Base-by-base conservation (phyloP, 2,113 vertebrate genomes). In the Psilopsiagon aurifrons region DNA sequence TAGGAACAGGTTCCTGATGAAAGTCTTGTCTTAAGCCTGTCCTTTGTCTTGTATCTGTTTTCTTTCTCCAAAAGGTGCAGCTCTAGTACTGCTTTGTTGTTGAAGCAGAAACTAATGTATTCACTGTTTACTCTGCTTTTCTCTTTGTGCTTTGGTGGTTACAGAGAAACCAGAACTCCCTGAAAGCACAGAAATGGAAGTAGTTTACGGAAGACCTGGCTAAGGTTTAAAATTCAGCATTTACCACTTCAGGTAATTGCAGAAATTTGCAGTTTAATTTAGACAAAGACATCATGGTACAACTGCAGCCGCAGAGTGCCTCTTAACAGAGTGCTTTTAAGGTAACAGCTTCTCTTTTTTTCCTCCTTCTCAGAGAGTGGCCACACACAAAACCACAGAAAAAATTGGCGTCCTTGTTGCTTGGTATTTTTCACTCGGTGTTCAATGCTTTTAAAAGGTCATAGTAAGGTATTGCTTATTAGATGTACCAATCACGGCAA, bases 221-320 rank as follows among this genome's bases (percentile, higher is more conserved):
- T 63, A 52, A 76, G 35, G 33, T 62, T 92, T 76, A 82, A 79
- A 92, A 69, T 17, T 52, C 39, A 60, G 81, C 25, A 52, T 89
- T 94, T 84, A 86, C 79, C 31, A 41, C n/a, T 93, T 75, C 3
- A 87, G 27, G 27, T 88, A 90, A 74, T 63, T 93, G 51, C 43
- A 77, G 60, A 90, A 92, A 94, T 86, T 81, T 94, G 60, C 29
- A 67, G 23, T 86, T 88, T 83, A 80, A 74, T 92, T 95, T 93
- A 83, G 41, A 63, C 25, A 70, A 67, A 68, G 29, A 43, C 63
- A 75, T 81, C 31, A 54, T 23, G 47, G 37, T 51, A 83, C 29
- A 95, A 69, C 31, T 67, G n/a, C 54, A 82, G 41, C 43, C 60
- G 57, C n/a, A 39, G 71, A 91, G 64, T 86, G 55, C 37, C 64